Base-by-base conservation (phyloP, 2,888 invertebrate species). In the Maniola hyperantus region DNA sequence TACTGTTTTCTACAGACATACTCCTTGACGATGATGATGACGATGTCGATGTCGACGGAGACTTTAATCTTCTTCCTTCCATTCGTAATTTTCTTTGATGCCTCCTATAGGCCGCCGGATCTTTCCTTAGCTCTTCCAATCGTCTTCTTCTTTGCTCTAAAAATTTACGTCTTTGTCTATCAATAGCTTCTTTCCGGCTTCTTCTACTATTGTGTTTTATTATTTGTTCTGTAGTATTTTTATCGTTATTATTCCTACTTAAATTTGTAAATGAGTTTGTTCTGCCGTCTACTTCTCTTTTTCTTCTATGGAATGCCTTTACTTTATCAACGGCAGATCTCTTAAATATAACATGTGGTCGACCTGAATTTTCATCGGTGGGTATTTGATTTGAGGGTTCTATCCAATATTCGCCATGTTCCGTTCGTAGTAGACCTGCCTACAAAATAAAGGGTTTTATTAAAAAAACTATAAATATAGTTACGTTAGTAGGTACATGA, bases 281-380 rank as follows among this genome's bases (percentile, higher is more conserved):
- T 72, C 75, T 81, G 60, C 72, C 77, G 60, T 82, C 75, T 60
- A 82, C 74, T 72, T 82, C 83, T 79, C 90, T 82, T 69, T 90
- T 89, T 58, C 76, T 75, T 82, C 89, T 86, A 72, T 89, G 84
- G 76, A 82, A 84, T 51, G 90, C 88, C 73, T 84, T 76, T 48
- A 88, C 81, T 82, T 91, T 89, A 71, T 89, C 87, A n/a, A 95
- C 93, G 13, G 95, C 94, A 54, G 95, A 94, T 80, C 95, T 91
- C 83, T 94, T 95, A 77, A 94, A 96, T 67, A 96, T 92, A 55
- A 96, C 92, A 80, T 96, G 96, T 66, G 94, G 94, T 83, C 95
- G 94, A 63, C 83, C 84, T 71, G 83, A 79, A 53, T 78, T 84
- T 67, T 72, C 81, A 74, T 84, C 85, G 70, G 78, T 77, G 62